A percentile compares a stretch with the other conserved stretches of the same genome.
Evolutionary conservation across 1,140 invertebrate species (phyloP).

Genomic region (Drosophila parvula): DNA sequence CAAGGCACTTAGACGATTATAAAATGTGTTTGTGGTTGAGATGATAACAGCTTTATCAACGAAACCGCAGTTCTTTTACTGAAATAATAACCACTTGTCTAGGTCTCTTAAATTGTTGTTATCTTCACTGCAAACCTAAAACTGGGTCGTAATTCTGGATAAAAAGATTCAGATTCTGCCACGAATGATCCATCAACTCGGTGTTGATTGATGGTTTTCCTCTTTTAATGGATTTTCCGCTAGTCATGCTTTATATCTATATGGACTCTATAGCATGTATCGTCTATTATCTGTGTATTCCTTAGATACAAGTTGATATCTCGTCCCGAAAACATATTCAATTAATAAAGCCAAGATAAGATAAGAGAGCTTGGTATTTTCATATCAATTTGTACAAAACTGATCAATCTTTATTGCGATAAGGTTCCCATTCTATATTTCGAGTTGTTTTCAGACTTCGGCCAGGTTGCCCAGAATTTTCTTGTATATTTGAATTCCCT

Average conservation of each 20-base stretch:
- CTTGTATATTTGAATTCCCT: slow-evolving; percentile 90
- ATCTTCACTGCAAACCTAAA: background rate
- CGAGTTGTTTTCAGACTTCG: slow-evolving; percentile 84
- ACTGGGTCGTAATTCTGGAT: background rate
- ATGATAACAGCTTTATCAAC: slow-evolving; percentile 11
- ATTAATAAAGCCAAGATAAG: slow-evolving; percentile 27
- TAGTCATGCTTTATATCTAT: background rate
- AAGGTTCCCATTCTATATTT: slow-evolving; percentile 84
- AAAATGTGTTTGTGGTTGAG: slow-evolving; percentile 5
- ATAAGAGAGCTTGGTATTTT: slow-evolving; percentile 11
- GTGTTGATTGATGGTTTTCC: slow-evolving; percentile 19
- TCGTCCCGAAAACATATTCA: slow-evolving; percentile 12
- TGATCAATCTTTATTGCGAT: slow-evolving; percentile 41
- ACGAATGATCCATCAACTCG: background rate
- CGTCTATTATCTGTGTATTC: slow-evolving; percentile 3
- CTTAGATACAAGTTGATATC: slow-evolving; percentile 12
- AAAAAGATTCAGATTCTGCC: background rate
- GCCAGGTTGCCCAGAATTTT: slow-evolving; percentile 86
- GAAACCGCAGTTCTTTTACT: background rate
- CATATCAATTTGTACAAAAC: slow-evolving; percentile 22
- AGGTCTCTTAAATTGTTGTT: background rate
- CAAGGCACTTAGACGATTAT: background rate
- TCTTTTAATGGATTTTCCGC: background rate
- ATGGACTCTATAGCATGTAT: background rate
- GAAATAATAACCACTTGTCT: background rate